Base-by-base conservation (phyloP, 2,797 vertebrate species). In the Adrianichthys oophorus region DNA sequence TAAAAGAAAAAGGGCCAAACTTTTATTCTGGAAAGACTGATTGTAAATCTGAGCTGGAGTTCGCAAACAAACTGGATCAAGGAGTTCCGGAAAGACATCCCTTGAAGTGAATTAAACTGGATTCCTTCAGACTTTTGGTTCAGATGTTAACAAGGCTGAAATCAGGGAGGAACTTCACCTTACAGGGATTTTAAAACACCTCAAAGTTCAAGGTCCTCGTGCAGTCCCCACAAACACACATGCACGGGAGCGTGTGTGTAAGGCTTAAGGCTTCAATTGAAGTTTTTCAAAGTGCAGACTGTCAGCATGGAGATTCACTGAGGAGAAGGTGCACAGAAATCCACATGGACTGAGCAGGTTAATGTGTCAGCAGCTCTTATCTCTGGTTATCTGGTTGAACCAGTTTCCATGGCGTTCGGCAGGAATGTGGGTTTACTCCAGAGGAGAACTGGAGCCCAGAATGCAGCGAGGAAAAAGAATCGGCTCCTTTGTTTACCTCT, bases 301-400 rank as follows among this genome's bases (percentile, higher is more conserved):
- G 84, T 84, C 86, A 7, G 26, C 26, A 6, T 29, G 29, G 8
- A 32, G 29, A 10, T 32, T 12, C 1, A 32, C 7, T 32, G 29
- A 10, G 54, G 48, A 15, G 54, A 23, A 49, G 15, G 12, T 44
- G 26, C 15, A 46, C 55, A 57, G 13, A n/a, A 41, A 51, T 14
- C 54, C 53, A 44, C 54, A 19, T 52, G 50, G 13, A 15, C 13
- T 19, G 15, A 53, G 50, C 48, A 70, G 72, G 82, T 89, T 80
- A 85, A 84, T 83, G 74, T 71, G 70, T 89, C 56, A 78, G 72
- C 26, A 1, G 46, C 45, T 63, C 51, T 74, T 85, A 85, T 86
- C 78, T 62, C 15, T 58, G 54, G 66, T 75, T 83, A 84, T 80
- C 77, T 47, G 62, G 52, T 52, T 21, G 2, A 59, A 55, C 65